phyloP scores from a whole-genome alignment of 2,113 vertebrate genomes.

The Tetrao urogallus region DNA sequence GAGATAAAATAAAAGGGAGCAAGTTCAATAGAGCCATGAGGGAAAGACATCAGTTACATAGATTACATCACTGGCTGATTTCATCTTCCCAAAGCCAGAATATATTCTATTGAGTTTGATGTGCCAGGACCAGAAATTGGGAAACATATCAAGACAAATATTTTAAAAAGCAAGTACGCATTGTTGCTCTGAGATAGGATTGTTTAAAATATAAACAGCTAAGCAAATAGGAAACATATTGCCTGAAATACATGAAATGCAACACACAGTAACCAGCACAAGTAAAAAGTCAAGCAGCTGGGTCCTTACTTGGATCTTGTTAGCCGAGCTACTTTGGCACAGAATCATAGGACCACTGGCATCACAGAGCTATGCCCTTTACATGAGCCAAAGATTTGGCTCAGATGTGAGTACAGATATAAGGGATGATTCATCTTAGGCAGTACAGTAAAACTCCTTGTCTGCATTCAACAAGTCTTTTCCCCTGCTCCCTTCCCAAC shows the following conservation, averaged over 20 bases:
- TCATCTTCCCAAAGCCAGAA: constrained; percentile 66
- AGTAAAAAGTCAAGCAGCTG: constrained; percentile 27
- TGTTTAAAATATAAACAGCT: constrained; percentile 79
- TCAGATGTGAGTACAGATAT: not conserved
- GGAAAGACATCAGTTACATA: constrained; percentile 50
- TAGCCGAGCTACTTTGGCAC: not conserved
- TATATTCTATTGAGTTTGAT: constrained; percentile 78
- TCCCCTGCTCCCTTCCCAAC: not conserved
- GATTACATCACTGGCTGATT: constrained; percentile 74
- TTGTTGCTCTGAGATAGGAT: constrained; percentile 77
- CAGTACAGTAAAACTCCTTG: not conserved
- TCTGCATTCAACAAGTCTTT: not conserved
- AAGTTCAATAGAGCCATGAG: constrained; percentile 52
- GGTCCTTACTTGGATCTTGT: not conserved
- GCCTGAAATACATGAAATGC: constrained; percentile 66
- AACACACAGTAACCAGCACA: constrained; percentile 59
- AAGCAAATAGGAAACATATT: constrained; percentile 82
- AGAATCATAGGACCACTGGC: not conserved
- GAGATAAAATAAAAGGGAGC: constrained; percentile 63
- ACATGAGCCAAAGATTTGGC: not conserved
- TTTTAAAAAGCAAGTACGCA: constrained; percentile 76
- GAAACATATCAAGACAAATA: constrained; percentile 82
- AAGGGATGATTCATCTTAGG: not conserved
- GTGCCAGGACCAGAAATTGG: constrained; percentile 79
- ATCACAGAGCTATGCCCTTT: not conserved